Base-by-base conservation (phyloP, 2,113 vertebrate genomes). In the Menidia beryllina region DNA sequence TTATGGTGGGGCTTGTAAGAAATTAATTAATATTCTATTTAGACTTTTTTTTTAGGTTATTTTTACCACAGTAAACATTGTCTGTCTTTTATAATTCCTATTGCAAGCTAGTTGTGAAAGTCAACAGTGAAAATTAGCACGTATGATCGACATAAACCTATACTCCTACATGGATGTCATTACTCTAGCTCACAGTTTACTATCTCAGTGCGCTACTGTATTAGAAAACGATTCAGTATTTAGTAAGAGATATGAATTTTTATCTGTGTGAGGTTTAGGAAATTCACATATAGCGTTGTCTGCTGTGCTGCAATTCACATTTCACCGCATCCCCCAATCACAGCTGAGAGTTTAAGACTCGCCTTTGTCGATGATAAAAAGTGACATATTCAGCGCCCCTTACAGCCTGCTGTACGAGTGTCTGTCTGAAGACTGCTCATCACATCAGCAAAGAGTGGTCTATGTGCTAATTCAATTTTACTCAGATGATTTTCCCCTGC, bases 351-450 rank as follows among this genome's bases (percentile, higher is more conserved):
- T 79, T 77, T 24, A 75, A 48, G 49, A 57, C 55, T 61, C 5
- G 0, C 30, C 45, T 82, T 55, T 72, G 69, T 43, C 26, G n/a
- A 50, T 87, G 57, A 91, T 82, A 74, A 72, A 85, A 86, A 66
- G 82, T 82, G 86, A 88, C 80, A 82, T 75, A 62, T 83, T 82
- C 75, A 68, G 74, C 65, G 45, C 56, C 59, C 54, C 55, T 56
- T 61, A 64, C 57, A 50, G 57, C 39, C 69, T 78, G 76, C 73
- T 72, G 38, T 48, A 10, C 43, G 60, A 72, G 48, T 62, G 67
- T 76, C 56, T 54, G 72, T 75, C 63, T 81, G 80, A 63, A 75
- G 62, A 72, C 50, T 20, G 51, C 50, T 48, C 49, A 41, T 72
- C 66, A 57, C 45, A 64, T 52, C 25, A 69, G 41, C 55, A 36